Evolutionary conservation across 2,888 invertebrate species (phyloP).

Genomic region (Melanophora roralis): DNA sequence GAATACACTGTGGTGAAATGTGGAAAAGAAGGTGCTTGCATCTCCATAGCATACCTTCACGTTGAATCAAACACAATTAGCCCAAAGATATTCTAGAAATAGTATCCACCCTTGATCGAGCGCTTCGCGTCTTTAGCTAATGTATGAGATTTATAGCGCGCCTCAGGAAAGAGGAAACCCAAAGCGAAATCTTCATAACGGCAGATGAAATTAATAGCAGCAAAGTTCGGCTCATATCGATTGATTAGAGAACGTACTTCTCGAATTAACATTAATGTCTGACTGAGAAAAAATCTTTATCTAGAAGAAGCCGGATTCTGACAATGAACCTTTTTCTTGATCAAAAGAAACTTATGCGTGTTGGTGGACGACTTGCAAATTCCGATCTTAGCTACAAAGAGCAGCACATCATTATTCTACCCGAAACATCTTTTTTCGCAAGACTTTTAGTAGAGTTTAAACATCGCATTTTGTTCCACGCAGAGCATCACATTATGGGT

Average conservation of each 20-base stretch:
- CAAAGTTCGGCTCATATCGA: background rate
- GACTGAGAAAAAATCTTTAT: background rate
- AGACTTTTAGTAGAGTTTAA: background rate
- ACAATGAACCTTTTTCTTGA: background rate
- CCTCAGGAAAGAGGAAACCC: background rate
- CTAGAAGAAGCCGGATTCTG: background rate
- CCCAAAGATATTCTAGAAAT: background rate
- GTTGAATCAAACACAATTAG: background rate
- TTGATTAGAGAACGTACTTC: background rate
- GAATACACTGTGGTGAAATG: too few species aligned
- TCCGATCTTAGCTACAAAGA: background rate
- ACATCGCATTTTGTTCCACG: background rate
- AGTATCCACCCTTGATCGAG: slow-evolving; percentile 11
- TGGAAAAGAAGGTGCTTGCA: too few species aligned
- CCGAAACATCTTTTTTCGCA: background rate
- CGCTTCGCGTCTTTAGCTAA: slow-evolving; percentile 8
- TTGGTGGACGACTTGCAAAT: background rate
- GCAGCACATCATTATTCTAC: background rate
- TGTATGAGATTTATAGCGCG: background rate
- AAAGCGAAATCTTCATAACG: background rate
- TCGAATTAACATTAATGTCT: background rate
- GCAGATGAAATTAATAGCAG: background rate
- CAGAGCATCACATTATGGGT: slow-evolving; percentile 7
- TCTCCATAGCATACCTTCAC: background rate
- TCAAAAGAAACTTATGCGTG: background rate